phyloP scores from a whole-genome alignment of 2,797 vertebrate species.

The Manis pentadactyla region DNA sequence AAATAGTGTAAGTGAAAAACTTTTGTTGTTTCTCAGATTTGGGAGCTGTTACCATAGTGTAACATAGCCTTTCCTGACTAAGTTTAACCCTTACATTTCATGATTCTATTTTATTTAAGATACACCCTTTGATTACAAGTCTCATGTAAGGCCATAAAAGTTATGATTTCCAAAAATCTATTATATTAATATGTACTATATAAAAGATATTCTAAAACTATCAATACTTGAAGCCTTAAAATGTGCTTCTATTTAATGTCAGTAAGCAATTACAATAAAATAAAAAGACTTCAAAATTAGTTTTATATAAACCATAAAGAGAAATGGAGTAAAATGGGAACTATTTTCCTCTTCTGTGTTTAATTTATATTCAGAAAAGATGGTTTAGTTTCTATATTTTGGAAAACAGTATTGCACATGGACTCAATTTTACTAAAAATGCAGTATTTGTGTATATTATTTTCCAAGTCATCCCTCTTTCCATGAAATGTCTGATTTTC shows the following conservation, averaged over 20 bases:
- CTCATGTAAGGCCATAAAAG: slow-evolving; percentile 45
- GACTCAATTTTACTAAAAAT: slow-evolving; percentile 82
- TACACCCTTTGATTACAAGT: background rate
- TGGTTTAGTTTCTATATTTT: slow-evolving; percentile 74
- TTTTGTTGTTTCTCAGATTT: background rate
- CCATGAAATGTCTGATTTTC: slow-evolving; percentile 73
- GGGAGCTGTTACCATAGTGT: background rate
- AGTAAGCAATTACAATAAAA: slow-evolving; percentile 76
- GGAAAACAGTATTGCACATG: slow-evolving; percentile 79
- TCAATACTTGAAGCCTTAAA: slow-evolving; percentile 61
- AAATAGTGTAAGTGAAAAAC: background rate
- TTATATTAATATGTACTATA: slow-evolving; percentile 55
- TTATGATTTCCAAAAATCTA: slow-evolving; percentile 65
- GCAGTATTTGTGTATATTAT: slow-evolving; percentile 70
- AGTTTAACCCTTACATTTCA: background rate
- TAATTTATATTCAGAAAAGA: slow-evolving; percentile 78
- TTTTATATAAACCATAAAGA: slow-evolving; percentile 75
- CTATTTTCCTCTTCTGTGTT: slow-evolving; percentile 78
- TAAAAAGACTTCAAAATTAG: slow-evolving; percentile 72
- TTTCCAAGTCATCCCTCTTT: slow-evolving; percentile 74
- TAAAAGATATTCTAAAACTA: slow-evolving; percentile 71
- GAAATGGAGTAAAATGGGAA: slow-evolving; percentile 64
- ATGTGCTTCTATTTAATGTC: slow-evolving; percentile 75
- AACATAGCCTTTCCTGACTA: background rate
- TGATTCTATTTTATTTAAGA: slow-evolving; percentile 53